These are phyloP conservation scores for Drusus annulatus DNA, from an alignment of 1,140 invertebrate species.

Conservation along the genomic window DNA sequence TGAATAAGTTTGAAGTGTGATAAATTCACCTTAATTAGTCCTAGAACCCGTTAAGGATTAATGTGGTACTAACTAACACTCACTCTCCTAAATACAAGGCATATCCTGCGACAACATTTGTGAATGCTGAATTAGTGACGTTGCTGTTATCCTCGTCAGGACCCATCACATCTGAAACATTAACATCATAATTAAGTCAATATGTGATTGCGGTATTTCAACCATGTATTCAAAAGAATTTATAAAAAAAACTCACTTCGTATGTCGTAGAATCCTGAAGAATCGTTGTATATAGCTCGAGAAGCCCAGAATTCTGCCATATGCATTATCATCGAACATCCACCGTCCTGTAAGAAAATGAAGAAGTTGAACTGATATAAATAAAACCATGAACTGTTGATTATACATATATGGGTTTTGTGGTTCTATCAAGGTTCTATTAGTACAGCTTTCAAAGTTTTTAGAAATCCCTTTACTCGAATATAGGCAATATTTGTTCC, in stretches of 20 bases:
- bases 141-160: conserved; percentile 74
- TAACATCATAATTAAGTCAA: no score
- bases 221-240: no score
- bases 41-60: no score
- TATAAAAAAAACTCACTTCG: conserved; percentile 61
- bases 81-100: conserved; percentile 72
- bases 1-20: no score
- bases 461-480: no score
- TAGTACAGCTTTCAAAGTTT: no score
- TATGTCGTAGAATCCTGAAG: conserved; percentile 68
- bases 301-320: conserved; percentile 73
- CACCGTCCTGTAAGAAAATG: conserved; percentile 65
- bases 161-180: conserved; percentile 71
- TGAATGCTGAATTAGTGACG: conserved; percentile 72
- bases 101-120: conserved; percentile 72
- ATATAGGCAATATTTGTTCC: no score
- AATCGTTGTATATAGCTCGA: conserved; percentile 68
- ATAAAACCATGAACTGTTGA: background rate
- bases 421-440: no score
- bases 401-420: background rate
- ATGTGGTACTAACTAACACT: conserved; percentile 28
- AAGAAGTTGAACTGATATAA: no score
- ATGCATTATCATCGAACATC: conserved; percentile 70
- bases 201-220: no score
- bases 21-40: no score